Base-by-base conservation (phyloP, 1,140 invertebrate species). In the Drosophila arizonae region DNA sequence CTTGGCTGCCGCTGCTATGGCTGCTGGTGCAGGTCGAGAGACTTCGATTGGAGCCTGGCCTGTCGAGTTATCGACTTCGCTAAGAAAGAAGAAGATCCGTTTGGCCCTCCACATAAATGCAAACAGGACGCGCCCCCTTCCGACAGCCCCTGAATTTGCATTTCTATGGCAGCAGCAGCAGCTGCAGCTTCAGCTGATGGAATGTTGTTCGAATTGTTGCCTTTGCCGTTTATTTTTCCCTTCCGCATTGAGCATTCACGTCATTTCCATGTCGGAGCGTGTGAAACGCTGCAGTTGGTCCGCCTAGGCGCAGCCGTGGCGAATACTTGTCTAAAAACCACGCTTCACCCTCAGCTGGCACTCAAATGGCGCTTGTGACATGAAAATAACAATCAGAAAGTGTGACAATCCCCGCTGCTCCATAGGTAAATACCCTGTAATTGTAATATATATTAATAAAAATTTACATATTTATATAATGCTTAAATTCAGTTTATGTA, bases 261-360 rank as follows among this genome's bases (percentile, higher is more conserved):
- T 64, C 70, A 61, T 57, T 50, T 60, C 52, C 50, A 61, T 60
- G 56, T 11, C 56, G 57, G 48, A 64, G 78, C 82, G 71, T 87
- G 81, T 65, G 81, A 87, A 82, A 51, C 46, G 28, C 46, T 51
- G 76, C 82, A 86, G 61, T 72, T 87, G 81, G 45, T 65, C 58
- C 28, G 57, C 41, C 28, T 46, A 41, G 51, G 55, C 55, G 64
- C 70, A 63, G 48, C 55, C 70, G 21, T 46, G 21, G 21, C 33
- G 39, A 36, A 52, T 56, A 46, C 39, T 43, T 36, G 8, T 11
- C 55, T 58, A 69, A 69, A 66, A 61, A 60, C 64, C 64, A 33
- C 56, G 51, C 39, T 68, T 68, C 50, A 72, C 60, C 41, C 64
- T 36, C 67, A 64, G 60, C 66, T 45, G 46, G 51, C 36, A 55